These are phyloP conservation scores for Scolopax bukidnonensis DNA, from an alignment of 2,797 vertebrate genomes.

Conservation along the genomic window DNA sequence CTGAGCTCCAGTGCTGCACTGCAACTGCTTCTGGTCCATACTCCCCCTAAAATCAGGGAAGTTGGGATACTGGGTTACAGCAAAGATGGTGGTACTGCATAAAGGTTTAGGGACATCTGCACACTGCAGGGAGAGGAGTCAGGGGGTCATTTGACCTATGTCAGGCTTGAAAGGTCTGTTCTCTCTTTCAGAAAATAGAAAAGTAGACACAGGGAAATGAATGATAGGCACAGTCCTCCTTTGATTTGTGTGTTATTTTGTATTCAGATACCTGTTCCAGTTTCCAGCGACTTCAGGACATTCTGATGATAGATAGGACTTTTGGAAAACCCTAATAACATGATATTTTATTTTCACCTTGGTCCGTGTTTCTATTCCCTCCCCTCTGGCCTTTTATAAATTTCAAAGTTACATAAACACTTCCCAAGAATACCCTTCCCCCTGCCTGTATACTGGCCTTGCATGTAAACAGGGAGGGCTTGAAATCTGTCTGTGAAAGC, in stretches of 20 bases:
- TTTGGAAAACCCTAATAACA: constrained; percentile 25
- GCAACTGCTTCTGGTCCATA: rapidly evolving
- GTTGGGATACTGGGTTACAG: background rate
- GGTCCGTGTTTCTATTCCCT: background rate
- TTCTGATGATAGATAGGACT: constrained; percentile 35
- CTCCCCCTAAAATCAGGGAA: rapidly evolving
- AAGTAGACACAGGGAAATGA: background rate
- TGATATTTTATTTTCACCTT: constrained; percentile 55
- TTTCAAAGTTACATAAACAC: constrained; percentile 20
- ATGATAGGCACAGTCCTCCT: background rate
- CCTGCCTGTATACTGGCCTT: background rate
- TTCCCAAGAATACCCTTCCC: background rate
- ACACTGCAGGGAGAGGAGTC: background rate
- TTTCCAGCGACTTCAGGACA: constrained; percentile 11
- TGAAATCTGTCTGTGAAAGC: background rate
- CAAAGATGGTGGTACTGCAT: background rate
- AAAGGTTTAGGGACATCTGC: background rate
- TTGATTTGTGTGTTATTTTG: background rate
- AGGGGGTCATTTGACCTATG: background rate
- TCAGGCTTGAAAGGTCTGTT: background rate
- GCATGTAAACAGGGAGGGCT: background rate
- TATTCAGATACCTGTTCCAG: background rate
- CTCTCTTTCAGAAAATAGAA: background rate
- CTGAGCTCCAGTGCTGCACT: rapidly evolving
- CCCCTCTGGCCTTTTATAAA: constrained; percentile 56